Percentiles rank a stretch among this genome's conserved stretches.
phyloP scores from a whole-genome alignment of 2,888 invertebrate species.

The Polydrusus pterygomalis region DNA sequence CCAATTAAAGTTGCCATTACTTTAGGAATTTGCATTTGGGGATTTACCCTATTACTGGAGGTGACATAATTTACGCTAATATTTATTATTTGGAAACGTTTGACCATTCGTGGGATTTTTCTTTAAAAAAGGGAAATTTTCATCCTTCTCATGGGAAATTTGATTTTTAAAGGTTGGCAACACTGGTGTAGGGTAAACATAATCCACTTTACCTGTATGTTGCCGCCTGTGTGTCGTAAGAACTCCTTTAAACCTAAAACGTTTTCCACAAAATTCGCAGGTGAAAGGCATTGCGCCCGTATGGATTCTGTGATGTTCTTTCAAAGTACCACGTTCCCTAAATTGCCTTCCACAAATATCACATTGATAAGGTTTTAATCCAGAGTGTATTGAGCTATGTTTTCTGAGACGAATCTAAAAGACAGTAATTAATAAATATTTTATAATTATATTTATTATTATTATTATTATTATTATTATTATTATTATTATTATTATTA shows the following conservation, averaged over 20 bases:
- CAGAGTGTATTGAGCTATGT: constrained; percentile 76
- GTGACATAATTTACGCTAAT: too few relatives aligned
- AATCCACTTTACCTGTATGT: constrained; percentile 74
- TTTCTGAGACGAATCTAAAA: constrained; percentile 71
- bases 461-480: too few relatives aligned
- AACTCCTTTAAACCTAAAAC: constrained; percentile 85
- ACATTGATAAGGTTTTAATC: constrained; percentile 77
- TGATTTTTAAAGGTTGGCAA: too few relatives aligned
- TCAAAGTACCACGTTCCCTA: constrained; percentile 81
- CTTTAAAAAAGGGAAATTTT: too few relatives aligned
- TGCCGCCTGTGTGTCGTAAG: constrained; percentile 83
- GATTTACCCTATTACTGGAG: too few relatives aligned
- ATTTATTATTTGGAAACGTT: too few relatives aligned
- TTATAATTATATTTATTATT: not conserved
- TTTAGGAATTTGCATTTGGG: too few relatives aligned
- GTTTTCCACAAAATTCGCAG: constrained; percentile 84
- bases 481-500: too few relatives aligned
- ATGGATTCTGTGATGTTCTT: constrained; percentile 84
- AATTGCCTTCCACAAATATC: constrained; percentile 78
- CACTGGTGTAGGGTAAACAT: too few relatives aligned
- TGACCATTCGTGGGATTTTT: too few relatives aligned
- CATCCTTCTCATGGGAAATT: too few relatives aligned
- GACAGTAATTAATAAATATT: not conserved
- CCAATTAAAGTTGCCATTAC: too few relatives aligned
- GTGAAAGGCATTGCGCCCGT: constrained; percentile 86